These are phyloP conservation scores for Phacellophora camtschatica DNA, from an alignment of 30 jellyfish, hydroid and myxozoan species.

Conservation along the genomic window DNA sequence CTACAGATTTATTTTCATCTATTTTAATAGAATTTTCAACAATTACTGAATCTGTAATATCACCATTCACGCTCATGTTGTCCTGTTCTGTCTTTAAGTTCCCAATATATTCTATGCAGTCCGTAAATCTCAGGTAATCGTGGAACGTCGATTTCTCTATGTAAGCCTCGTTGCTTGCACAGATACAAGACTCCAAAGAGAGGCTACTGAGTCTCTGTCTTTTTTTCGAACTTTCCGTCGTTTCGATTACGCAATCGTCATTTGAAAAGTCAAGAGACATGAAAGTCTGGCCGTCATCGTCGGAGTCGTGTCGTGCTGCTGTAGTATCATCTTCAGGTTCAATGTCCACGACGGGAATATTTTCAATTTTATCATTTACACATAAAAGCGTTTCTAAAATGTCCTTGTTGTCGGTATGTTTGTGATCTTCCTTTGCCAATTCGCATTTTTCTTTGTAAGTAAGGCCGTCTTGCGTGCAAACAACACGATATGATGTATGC, in stretches of 20 bases:
- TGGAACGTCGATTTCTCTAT: background rate
- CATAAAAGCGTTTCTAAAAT: background rate
- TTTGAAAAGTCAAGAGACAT: background rate
- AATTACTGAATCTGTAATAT: background rate
- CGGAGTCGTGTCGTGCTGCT: background rate
- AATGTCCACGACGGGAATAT: background rate
- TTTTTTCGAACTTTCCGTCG: background rate
- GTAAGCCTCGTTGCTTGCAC: conserved; percentile 1
- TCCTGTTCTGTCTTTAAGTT: conserved; percentile 10
- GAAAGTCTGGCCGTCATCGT: background rate
- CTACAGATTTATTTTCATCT: too few species aligned
- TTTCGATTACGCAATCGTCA: background rate
- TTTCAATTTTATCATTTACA: background rate
- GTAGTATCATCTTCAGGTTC: background rate
- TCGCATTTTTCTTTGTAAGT: background rate
- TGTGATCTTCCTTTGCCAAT: background rate
- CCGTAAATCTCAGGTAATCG: conserved; percentile 4
- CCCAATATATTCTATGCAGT: background rate
- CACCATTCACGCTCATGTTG: background rate
- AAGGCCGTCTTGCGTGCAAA: background rate
- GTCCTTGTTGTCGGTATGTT: background rate
- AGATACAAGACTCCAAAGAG: conserved; percentile 21
- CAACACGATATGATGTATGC: background rate
- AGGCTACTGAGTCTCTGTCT: conserved; percentile 59
- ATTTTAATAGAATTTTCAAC: too few species aligned